Conservation (phyloP, 1,140 invertebrate genomes). For the Aethina tumida region DNA sequence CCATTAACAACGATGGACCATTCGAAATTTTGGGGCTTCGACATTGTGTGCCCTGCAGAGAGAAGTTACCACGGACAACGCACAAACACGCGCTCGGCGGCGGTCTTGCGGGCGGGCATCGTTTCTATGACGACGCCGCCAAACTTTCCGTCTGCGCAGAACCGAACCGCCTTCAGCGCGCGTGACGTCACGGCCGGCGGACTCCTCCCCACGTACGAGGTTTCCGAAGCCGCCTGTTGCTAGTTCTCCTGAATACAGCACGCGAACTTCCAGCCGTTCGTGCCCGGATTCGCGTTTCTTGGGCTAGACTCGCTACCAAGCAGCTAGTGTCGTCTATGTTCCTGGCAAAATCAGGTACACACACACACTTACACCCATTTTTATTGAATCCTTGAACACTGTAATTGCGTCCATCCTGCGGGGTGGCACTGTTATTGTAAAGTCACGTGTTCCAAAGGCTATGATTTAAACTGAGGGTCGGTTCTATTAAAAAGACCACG, state of each 20-base stretch:
- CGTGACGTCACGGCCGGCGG: constrained; percentile 27
- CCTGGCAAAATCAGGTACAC: constrained; percentile 24
- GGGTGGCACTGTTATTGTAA: too few relatives aligned
- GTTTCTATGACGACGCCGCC: constrained; percentile 27
- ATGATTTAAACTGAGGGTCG: too few relatives aligned
- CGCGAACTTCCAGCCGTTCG: constrained; percentile 19
- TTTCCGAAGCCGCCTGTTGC: constrained; percentile 34
- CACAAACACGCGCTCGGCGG: constrained; percentile 22
- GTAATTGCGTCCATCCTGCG: too few relatives aligned
- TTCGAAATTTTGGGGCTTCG: constrained; percentile 7
- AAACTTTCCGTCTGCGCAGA: constrained; percentile 28
- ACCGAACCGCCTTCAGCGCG: constrained; percentile 30
- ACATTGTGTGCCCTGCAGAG: constrained; percentile 4
- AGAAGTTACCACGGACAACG: constrained; percentile 31
- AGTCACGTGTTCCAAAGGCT: too few relatives aligned
- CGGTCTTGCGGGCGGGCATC: constrained; percentile 26
- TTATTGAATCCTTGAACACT: too few relatives aligned
- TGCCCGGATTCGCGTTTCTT: constrained; percentile 8
- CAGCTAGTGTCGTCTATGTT: constrained; percentile 17
- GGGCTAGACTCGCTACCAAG: constrained; percentile 8
- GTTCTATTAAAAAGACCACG: too few relatives aligned
- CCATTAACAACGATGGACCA: too few relatives aligned
- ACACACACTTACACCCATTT: too few relatives aligned
- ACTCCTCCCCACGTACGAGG: constrained; percentile 28
- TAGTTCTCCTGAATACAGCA: constrained; percentile 30